Base-by-base conservation (phyloP, 2,113 vertebrate genomes). In the Callochromis pleurospilus region DNA sequence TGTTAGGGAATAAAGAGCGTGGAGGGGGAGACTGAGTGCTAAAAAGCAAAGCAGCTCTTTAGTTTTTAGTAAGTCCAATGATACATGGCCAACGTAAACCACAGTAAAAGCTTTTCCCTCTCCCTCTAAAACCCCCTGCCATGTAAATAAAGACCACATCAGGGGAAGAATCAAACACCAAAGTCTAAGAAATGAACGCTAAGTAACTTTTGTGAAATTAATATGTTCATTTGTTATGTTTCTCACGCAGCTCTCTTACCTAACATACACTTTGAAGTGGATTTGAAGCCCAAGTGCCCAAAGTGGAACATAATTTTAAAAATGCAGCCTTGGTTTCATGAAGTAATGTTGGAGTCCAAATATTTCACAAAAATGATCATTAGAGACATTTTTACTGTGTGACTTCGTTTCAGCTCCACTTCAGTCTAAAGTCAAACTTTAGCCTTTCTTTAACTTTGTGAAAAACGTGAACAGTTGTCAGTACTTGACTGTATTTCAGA, bases 81-180 rank as follows among this genome's bases (percentile, higher is more conserved):
- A 94, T 93, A 92, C 91, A 91, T 83, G 84, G 90, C 86, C 85
- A 94, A 89, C 91, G 92, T 95, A 94, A 95, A 96, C 93, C 84
- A 88, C 86, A 82, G 93, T 95, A 94, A 96, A 95, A 96, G 92
- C 94, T 94, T 95, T 94, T 90, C 89, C 68, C 91, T 86, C 89
- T 84, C 81, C 15, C 86, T 83, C 88, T 91, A 84, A 94, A 94
- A 88, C 86, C 88, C 86, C 83, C 82, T 83, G 89, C 92, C 84
- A 86, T 94, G 90, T 95, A 96, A 95, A 96, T 94, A 95, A 94
- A 94, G 83, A 86, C 73, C 83, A 92, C 91, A 93, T 94, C 87
- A 89, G 88, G 85, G 51, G 47, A 33, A 81, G 85, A 84, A 84
- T 79, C 81, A 87, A 81, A 31, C 70, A 68, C 56, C 47, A 21